Evolutionary conservation across 2,113 vertebrate species (phyloP).

Genomic region (Glareola pratincola): DNA sequence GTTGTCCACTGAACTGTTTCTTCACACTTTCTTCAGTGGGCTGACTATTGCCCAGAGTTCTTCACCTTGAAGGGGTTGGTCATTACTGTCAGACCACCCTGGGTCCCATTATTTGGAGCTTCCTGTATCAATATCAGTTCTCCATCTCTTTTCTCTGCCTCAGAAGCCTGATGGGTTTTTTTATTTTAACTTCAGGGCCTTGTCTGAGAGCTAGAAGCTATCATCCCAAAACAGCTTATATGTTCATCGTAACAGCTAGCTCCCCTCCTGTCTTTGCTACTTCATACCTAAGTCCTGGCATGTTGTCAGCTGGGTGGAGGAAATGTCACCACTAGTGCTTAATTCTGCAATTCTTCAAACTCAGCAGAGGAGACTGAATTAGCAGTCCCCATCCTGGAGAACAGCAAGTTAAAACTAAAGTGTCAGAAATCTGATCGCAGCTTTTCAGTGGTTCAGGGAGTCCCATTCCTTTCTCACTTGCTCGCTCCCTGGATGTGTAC

Average conservation of each 20-base stretch:
- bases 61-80: neutral
- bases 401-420: neutral
- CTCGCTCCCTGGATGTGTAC: neutral
- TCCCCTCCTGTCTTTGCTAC: neutral
- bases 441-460: neutral
- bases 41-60: neutral
- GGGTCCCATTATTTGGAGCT: neutral
- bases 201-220: neutral
- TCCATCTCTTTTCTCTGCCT: neutral
- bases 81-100: neutral
- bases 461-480: neutral
- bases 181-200: neutral
- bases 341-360: neutral
- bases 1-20: neutral
- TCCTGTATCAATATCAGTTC: neutral
- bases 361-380: neutral
- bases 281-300: neutral
- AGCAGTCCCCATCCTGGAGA: neutral
- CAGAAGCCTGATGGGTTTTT: neutral
- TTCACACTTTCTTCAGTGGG: neutral
- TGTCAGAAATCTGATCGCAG: neutral
- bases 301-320: neutral
- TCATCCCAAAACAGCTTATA: neutral
- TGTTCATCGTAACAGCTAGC: neutral
- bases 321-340: neutral